Conservation (phyloP, 2,797 vertebrate genomes). For the Moxostoma hubbsi region DNA sequence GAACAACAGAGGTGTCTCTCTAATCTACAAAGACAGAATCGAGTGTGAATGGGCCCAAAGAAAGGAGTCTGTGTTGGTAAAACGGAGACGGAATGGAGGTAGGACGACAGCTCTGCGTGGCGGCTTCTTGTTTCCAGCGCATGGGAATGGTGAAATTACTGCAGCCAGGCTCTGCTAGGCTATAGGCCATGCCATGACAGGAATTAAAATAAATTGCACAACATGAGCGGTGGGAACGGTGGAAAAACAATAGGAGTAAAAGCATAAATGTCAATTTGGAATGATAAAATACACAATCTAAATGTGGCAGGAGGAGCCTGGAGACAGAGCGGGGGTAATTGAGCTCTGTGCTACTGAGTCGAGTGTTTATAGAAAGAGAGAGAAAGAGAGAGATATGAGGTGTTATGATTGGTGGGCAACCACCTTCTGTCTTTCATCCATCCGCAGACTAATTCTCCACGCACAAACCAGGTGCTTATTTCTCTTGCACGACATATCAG, state of each 20-base stretch:
- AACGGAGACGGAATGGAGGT: slow-evolving; percentile 15
- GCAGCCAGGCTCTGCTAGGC: slow-evolving; percentile 75
- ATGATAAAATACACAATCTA: slow-evolving; percentile 91
- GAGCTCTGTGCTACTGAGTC: slow-evolving; percentile 71
- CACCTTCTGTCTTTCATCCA: slow-evolving; percentile 51
- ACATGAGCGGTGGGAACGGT: slow-evolving; percentile 80
- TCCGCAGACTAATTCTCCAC: slow-evolving; percentile 47
- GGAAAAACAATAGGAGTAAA: slow-evolving; percentile 88
- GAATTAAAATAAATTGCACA: slow-evolving; percentile 89
- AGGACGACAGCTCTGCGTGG: slow-evolving; percentile 40
- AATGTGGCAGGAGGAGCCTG: slow-evolving; percentile 87
- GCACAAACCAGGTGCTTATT: slow-evolving; percentile 23
- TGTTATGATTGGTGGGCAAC: slow-evolving; percentile 55
- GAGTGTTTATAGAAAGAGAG: slow-evolving; percentile 55
- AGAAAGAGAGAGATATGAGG: slow-evolving; percentile 42
- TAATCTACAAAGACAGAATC: background rate
- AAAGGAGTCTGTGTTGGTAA: slow-evolving; percentile 43
- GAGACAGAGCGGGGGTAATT: slow-evolving; percentile 84
- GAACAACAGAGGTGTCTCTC: background rate
- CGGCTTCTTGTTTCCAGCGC: slow-evolving; percentile 44
- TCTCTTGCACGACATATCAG: slow-evolving; percentile 12
- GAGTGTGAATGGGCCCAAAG: slow-evolving; percentile 18
- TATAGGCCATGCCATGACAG: slow-evolving; percentile 79
- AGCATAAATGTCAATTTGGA: slow-evolving; percentile 92
- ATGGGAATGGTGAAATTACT: slow-evolving; percentile 69